phyloP scores from a whole-genome alignment of 2,888 invertebrate genomes.

The Colostygia pectinataria region DNA sequence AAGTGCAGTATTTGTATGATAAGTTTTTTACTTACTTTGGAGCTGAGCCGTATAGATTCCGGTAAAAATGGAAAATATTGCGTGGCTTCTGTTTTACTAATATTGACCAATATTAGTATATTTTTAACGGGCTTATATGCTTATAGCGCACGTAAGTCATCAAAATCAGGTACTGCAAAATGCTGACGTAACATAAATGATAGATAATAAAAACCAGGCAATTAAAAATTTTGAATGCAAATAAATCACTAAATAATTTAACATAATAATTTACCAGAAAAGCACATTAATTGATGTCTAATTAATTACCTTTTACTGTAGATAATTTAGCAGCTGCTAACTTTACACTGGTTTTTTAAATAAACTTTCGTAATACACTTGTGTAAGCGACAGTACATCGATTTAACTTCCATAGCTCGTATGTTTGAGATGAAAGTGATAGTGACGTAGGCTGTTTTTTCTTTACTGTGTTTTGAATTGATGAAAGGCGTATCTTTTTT shows the following conservation, averaged over 20 bases:
- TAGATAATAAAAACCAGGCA: background rate
- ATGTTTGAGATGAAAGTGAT: slow-evolving; percentile 58
- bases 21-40: no score
- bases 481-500: background rate
- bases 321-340: slow-evolving; percentile 3
- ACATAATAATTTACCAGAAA: background rate
- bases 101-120: no score
- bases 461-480: slow-evolving; percentile 5
- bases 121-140: no score
- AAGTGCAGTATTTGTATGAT: no score
- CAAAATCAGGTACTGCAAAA: background rate
- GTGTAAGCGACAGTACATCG: slow-evolving; percentile 22
- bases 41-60: no score
- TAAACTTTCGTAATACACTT: background rate
- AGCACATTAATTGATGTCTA: background rate
- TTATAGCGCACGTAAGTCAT: no score
- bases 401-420: slow-evolving; percentile 11
- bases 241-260: background rate
- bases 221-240: slow-evolving; percentile 1
- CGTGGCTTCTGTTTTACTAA: no score
- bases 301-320: slow-evolving; percentile 15
- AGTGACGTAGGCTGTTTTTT: slow-evolving; percentile 33
- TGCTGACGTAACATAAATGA: background rate
- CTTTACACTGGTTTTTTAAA: background rate
- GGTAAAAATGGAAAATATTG: no score